Percentiles rank a stretch among this genome's conserved stretches.
Conservation (phyloP, 2,797 vertebrate species). For the Liasis olivaceus region DNA sequence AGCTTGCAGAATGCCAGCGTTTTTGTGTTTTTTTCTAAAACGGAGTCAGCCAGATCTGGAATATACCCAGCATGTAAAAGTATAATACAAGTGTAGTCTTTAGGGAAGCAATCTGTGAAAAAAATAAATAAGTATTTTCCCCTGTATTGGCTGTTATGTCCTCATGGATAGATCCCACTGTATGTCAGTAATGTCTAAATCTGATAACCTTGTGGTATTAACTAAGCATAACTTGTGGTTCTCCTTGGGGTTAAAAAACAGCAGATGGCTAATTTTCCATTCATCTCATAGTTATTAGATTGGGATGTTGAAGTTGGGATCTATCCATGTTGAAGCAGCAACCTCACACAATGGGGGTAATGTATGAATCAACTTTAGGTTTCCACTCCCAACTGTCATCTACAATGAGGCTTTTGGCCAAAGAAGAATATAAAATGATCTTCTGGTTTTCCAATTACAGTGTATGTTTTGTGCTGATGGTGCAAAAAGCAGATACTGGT, state of each 20-base stretch:
- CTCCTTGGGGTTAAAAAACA: too few species aligned
- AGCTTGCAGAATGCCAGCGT: not conserved
- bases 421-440: not conserved
- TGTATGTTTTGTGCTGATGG: not conserved
- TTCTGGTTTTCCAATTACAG: constrained; percentile 1
- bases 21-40: not conserved
- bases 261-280: not conserved
- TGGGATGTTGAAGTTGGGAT: not conserved
- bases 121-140: not conserved
- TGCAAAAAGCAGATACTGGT: not conserved
- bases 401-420: not conserved
- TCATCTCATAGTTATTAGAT: not conserved
- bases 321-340: not conserved
- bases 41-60: constrained; percentile 4
- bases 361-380: not conserved
- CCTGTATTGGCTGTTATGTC: not conserved
- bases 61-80: not conserved
- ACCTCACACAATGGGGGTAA: not conserved
- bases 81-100: not conserved
- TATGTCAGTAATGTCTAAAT: not conserved
- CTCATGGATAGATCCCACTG: not conserved
- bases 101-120: not conserved
- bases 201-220: not conserved
- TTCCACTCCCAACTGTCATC: not conserved
- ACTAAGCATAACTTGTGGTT: not conserved